Evolutionary conservation across 2,888 invertebrate genomes (phyloP).

Genomic region (Oeneis ivallda): DNA sequence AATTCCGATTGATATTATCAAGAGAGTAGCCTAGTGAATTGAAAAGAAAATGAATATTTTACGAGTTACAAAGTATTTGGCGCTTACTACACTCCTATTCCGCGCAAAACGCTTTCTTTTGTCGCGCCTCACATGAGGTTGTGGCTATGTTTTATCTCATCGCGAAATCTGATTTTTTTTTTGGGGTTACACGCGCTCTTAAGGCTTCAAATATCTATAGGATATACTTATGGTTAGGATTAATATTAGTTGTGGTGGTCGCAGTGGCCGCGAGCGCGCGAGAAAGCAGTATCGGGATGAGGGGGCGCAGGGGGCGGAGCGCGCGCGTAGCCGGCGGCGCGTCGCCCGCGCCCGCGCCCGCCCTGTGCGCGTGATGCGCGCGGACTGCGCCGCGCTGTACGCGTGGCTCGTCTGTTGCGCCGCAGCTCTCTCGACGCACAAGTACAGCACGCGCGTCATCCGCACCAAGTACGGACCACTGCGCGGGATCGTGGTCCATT

Average conservation of each 20-base stretch:
- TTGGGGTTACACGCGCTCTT: no score
- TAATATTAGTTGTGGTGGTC: background rate
- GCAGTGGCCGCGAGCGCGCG: slow-evolving; percentile 66
- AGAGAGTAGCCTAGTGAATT: no score
- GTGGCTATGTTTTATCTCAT: no score
- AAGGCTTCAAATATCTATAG: no score
- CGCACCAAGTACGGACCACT: slow-evolving; percentile 94
- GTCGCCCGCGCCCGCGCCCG: slow-evolving; percentile 53
- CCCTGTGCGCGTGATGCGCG: slow-evolving; percentile 74
- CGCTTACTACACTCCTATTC: no score
- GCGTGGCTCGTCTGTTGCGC: slow-evolving; percentile 82
- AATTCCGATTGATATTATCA: no score
- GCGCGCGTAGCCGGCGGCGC: slow-evolving; percentile 54
- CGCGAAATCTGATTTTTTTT: no score
- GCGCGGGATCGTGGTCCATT: slow-evolving; percentile 91
- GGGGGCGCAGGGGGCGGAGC: slow-evolving; percentile 54
- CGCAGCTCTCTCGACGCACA: slow-evolving; percentile 84
- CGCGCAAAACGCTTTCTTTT: no score
- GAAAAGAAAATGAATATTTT: no score
- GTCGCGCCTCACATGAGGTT: no score
- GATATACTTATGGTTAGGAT: no score
- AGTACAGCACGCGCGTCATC: slow-evolving; percentile 91
- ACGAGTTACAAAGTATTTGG: no score
- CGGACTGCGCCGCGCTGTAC: slow-evolving; percentile 78
- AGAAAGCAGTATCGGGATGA: slow-evolving; percentile 62